Base-by-base conservation (phyloP, 1,140 invertebrate species). In the Eueides isabella region DNA sequence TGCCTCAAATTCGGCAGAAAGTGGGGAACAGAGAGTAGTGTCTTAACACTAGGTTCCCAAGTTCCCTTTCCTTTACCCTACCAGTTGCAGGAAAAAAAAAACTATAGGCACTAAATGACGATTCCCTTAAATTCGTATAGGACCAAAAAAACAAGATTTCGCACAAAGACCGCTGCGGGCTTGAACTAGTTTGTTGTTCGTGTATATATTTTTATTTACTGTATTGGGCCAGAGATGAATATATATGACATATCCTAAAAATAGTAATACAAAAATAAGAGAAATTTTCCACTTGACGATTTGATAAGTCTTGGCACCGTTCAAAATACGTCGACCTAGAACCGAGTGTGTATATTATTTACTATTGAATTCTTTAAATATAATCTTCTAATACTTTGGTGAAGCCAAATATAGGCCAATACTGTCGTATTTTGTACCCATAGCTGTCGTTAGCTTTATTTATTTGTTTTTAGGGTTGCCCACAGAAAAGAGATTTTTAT, bases 351-450 rank as follows among this genome's bases (percentile, higher is more conserved):
- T 55, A 16, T 19, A 61, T 55, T 61, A 31, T 63, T 23, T 63
- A 63, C 61, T 30, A 16, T 28, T 63, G 31, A 55, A 55, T 55
- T 26, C 26, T 55, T 55, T 55, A 55, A 26, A 55, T 55, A 23
- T 55, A 55, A 55, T 19, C 48, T 23, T 55, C 19, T 11, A 55
- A 55, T 3, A 26, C 48, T 55, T 55, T 23, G 23, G 61, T n/a
- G 19, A 63, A 63, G 61, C 61, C 61, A 19, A 63, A 63, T 63
- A 63, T 63, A 30, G 61, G 61, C 61, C 61, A 63, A 30, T 63
- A 63, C 28, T 55, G 19, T 55, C 48, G 23, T 55, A 55, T 55
- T 55, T 55, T 55, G 19, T 26, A 55, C 48, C 11, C 19, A 26
- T 55, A 5, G 48, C 48, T 55, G 48, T 55, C 48, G 48, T 55